Percentiles rank a stretch among this genome's conserved stretches.
Conservation (phyloP, 2,113 vertebrate species). For the Dascyllus trimaculatus region DNA sequence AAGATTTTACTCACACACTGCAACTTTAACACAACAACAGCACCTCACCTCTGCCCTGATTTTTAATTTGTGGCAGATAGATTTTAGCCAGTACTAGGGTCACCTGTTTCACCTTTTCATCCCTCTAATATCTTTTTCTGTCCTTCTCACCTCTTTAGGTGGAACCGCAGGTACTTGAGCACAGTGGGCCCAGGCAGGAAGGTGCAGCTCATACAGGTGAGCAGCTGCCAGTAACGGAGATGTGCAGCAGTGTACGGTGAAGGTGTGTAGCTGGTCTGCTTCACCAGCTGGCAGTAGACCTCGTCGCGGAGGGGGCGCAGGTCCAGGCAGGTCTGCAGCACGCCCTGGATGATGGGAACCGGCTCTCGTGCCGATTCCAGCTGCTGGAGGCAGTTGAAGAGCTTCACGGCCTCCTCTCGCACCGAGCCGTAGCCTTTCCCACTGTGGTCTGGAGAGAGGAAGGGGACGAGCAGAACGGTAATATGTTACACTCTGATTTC, state of each 20-base stretch:
- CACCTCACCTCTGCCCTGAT: too few relatives aligned
- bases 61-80: too few relatives aligned
- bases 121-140: not conserved
- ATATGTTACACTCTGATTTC: not conserved
- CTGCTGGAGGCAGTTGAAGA: constrained; percentile 97
- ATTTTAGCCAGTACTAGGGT: too few relatives aligned
- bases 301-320: constrained; percentile 95
- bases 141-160: constrained; percentile 90
- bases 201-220: constrained; percentile 98
- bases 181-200: constrained; percentile 91
- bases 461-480: not conserved
- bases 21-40: too few relatives aligned
- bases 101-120: too few relatives aligned
- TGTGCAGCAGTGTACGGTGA: constrained; percentile 84
- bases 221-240: constrained; percentile 97
- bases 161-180: constrained; percentile 92
- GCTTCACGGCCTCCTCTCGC: constrained; percentile 93
- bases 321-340: constrained; percentile 97
- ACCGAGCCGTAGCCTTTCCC: constrained; percentile 90
- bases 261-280: constrained; percentile 92
- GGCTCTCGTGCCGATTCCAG: constrained; percentile 91
- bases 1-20: not conserved
- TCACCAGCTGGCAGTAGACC: constrained; percentile 98
- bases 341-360: constrained; percentile 94
- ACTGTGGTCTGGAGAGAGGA: constrained; percentile 77